A percentile compares a stretch with the other conserved stretches of the same genome.
These are phyloP conservation scores for Pseudorhiza aurosa DNA, from an alignment of 30 jellyfish, hydroid and myxozoan species.

Conservation along the genomic window DNA sequence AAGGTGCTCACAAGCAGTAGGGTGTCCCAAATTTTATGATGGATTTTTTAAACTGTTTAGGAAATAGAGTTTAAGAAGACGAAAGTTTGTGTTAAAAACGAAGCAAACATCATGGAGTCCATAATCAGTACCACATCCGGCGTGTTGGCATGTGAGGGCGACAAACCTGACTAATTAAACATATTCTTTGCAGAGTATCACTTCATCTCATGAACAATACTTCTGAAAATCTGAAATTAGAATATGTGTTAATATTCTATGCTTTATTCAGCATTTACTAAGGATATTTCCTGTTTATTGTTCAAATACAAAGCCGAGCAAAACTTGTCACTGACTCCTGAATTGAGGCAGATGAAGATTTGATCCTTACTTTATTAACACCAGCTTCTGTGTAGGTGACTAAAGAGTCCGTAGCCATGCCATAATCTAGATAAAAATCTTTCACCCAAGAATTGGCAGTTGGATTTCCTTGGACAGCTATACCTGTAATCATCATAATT, in stretches of 20 bases:
- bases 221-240: not conserved
- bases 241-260: slow-evolving; percentile 6
- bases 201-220: no score
- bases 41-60: no score
- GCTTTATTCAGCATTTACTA: slow-evolving; percentile 4
- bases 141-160: no score
- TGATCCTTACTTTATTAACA: slow-evolving; percentile 6
- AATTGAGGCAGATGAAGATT: no score
- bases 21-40: no score
- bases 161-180: no score
- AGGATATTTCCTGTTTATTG: slow-evolving; percentile 11
- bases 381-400: slow-evolving; percentile 37
- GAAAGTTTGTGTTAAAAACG: no score
- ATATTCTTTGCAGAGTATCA: no score
- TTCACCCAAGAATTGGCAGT: slow-evolving; percentile 50
- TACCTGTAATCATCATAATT: slow-evolving; percentile 46
- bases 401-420: slow-evolving; percentile 30
- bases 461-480: slow-evolving; percentile 70
- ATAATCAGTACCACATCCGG: no score
- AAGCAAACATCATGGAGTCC: no score
- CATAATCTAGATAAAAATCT: slow-evolving; percentile 57
- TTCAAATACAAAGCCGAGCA: slow-evolving; percentile 16
- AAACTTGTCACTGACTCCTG: slow-evolving; percentile 16
- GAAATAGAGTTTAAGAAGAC: no score
- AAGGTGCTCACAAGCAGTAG: no score